Conservation (phyloP, 1,140 invertebrate genomes). For the Ceratoteleas bidentatus region DNA sequence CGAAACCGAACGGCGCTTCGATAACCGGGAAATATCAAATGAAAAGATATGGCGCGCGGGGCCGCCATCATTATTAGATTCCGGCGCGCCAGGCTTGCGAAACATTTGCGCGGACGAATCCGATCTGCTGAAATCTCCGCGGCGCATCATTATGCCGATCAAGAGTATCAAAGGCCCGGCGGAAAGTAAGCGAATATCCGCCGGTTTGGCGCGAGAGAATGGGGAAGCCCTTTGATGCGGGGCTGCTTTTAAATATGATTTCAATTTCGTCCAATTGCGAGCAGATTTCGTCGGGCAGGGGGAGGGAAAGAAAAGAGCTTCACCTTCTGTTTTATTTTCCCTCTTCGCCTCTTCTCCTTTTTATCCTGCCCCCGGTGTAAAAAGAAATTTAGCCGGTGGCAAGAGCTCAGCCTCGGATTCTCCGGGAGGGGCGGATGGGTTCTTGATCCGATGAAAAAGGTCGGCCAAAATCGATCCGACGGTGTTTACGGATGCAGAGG, state of each 20-base stretch:
- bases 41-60: no score
- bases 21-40: no score
- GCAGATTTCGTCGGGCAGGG: conserved; percentile 19
- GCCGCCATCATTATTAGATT: no score
- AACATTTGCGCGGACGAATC: no score
- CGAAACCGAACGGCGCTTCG: no score
- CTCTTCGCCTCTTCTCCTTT: no score
- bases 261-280: conserved; percentile 63
- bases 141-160: conserved; percentile 33
- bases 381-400: conserved; percentile 51
- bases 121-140: conserved; percentile 29
- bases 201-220: conserved; percentile 51
- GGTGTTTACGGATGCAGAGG: no score
- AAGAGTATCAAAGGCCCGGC: conserved; percentile 46
- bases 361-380: conserved; percentile 31
- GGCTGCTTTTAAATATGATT: conserved; percentile 61
- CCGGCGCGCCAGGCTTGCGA: no score
- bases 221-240: conserved; percentile 49
- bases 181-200: conserved; percentile 47
- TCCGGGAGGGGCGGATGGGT: no score
- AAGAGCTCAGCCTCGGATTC: conserved; percentile 42
- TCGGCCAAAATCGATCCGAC: no score
- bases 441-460: conserved; percentile 35
- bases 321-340: conserved; percentile 38
- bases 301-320: conserved; percentile 46